Evolutionary conservation across 2,113 vertebrate species (phyloP).

Genomic region (Dasypus novemcinctus): DNA sequence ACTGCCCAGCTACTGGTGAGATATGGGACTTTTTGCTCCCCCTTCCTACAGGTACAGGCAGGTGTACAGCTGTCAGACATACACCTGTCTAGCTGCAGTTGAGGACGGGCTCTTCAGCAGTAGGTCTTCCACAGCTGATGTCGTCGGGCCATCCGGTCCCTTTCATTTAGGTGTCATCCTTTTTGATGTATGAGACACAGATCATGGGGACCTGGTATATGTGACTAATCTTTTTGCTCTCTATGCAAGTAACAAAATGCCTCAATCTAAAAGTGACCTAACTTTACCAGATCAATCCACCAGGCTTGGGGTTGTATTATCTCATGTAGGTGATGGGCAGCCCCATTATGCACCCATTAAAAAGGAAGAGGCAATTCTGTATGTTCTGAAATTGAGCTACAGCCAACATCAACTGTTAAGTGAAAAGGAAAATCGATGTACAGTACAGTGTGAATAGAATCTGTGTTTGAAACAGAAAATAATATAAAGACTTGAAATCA

Average conservation of each 20-base stretch:
- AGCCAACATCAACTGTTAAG: background rate
- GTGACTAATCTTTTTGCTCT: background rate
- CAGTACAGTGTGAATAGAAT: background rate
- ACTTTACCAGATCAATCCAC: background rate
- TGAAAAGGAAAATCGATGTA: background rate
- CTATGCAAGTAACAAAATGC: background rate
- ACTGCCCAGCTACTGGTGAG: background rate
- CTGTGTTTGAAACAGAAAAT: background rate
- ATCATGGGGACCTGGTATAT: accelerated
- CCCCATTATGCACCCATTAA: accelerated
- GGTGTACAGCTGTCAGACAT: background rate
- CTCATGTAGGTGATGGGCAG: background rate
- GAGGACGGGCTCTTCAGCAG: background rate
- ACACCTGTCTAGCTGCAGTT: accelerated
- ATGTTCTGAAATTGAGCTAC: background rate
- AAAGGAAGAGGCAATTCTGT: background rate
- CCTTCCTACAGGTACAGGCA: accelerated
- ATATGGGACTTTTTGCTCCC: accelerated
- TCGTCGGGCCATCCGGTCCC: accelerated
- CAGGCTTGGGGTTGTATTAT: background rate
- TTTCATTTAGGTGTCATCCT: background rate
- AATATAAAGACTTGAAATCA: background rate
- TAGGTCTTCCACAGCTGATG: accelerated
- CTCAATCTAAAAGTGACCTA: background rate
- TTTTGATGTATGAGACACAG: accelerated